These are phyloP conservation scores for Caenorhabditis sp. DNA, from an alignment of 2,888 invertebrate species.

Conservation along the genomic window DNA sequence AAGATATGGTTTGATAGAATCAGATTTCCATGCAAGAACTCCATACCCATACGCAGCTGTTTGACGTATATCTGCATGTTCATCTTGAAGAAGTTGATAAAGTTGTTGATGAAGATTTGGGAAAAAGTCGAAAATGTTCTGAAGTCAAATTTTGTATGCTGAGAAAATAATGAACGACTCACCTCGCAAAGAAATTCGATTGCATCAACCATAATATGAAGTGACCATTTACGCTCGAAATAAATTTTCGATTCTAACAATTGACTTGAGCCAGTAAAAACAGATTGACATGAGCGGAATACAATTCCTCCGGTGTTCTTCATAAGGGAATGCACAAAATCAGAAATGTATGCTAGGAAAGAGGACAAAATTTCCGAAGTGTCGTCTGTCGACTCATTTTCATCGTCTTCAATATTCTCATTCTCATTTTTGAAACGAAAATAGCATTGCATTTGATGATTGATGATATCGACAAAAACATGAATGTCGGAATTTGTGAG, in stretches of 20 bases:
- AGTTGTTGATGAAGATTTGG: not conserved
- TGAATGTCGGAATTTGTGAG: not conserved
- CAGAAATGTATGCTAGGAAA: slow-evolving; percentile 61
- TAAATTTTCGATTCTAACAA: slow-evolving; percentile 87
- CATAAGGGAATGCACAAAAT: slow-evolving; percentile 59
- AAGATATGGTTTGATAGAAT: slow-evolving; percentile 5
- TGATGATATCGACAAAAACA: not conserved
- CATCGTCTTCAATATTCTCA: slow-evolving; percentile 57
- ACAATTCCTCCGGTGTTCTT: slow-evolving; percentile 26
- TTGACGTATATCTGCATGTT: slow-evolving; percentile 91
- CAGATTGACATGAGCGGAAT: not conserved
- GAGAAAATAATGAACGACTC: not conserved
- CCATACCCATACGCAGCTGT: slow-evolving; percentile 98
- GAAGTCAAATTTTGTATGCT: not conserved
- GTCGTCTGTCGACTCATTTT: not conserved
- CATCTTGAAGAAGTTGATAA: slow-evolving; percentile 79
- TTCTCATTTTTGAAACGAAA: slow-evolving; percentile 58
- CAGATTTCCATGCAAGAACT: slow-evolving; percentile 78
- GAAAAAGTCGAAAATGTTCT: not conserved
- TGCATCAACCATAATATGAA: slow-evolving; percentile 97
- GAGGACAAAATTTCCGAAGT: slow-evolving; percentile 13
- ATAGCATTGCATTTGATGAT: not conserved
- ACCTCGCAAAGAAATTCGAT: slow-evolving; percentile 79
- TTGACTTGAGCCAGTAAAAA: slow-evolving; percentile 33
- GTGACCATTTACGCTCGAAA: slow-evolving; percentile 95